Evolutionary conservation across 1,140 invertebrate genomes (phyloP).

Genomic region (Philopotamus ludificatus): DNA sequence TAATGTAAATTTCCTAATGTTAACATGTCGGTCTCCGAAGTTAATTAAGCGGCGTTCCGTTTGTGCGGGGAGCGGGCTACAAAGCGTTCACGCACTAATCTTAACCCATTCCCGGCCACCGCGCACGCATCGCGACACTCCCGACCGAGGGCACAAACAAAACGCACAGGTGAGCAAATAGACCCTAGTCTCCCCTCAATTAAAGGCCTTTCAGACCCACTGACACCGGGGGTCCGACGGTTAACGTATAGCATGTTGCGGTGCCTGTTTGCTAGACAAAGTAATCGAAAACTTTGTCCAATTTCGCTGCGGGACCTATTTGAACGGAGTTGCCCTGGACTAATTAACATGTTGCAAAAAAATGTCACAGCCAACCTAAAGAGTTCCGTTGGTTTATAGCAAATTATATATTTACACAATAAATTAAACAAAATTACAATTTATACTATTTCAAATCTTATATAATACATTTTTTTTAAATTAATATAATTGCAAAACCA

Average conservation of each 20-base stretch:
- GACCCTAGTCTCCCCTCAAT: constrained; percentile 1
- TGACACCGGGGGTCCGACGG: not conserved
- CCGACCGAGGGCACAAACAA: not conserved
- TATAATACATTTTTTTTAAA: too few species aligned
- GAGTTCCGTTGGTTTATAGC: too few species aligned
- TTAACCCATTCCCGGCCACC: constrained; percentile 1
- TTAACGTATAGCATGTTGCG: constrained; percentile 5
- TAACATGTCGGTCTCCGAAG: too few species aligned
- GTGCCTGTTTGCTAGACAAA: constrained; percentile 18
- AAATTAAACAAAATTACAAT: too few species aligned
- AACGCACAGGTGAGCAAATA: constrained; percentile 20
- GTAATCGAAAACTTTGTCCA: constrained; percentile 28
- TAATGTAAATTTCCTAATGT: too few species aligned
- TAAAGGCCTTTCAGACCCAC: constrained; percentile 3
- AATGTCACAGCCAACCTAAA: too few species aligned
- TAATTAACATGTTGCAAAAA: constrained; percentile 19
- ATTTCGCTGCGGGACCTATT: not conserved
- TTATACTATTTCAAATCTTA: too few species aligned
- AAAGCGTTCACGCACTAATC: not conserved
- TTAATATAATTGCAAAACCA: too few species aligned
- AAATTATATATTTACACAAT: too few species aligned
- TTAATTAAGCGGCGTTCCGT: too few species aligned
- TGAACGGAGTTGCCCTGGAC: constrained; percentile 3
- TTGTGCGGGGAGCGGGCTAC: too few species aligned
- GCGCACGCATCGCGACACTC: not conserved